Conservation (phyloP, 2,888 invertebrate genomes). For the Agrochola litura region DNA sequence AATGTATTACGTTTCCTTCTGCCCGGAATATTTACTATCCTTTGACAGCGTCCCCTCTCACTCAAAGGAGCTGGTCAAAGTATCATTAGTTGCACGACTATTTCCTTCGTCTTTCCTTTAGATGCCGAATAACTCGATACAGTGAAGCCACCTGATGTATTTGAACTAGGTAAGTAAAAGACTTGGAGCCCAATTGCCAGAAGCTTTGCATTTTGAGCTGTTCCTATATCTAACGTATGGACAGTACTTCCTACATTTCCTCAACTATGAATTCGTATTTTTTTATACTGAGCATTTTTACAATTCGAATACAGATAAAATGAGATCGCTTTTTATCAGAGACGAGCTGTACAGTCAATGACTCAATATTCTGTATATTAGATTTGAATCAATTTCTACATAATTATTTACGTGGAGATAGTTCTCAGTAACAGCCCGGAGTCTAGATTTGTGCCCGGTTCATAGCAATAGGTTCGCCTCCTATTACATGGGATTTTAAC, state of each 20-base stretch:
- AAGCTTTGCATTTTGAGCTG: conserved; percentile 14
- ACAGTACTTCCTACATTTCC: too few relatives aligned
- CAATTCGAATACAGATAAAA: not conserved
- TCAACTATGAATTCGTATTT: not conserved
- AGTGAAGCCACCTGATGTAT: conserved; percentile 14
- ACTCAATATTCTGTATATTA: not conserved
- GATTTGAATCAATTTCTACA: not conserved
- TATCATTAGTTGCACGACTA: conserved; percentile 19
- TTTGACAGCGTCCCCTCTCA: not conserved
- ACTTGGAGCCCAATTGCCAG: not conserved
- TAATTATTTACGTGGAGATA: not conserved
- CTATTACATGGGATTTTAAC: too few relatives aligned
- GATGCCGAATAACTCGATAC: conserved; percentile 12
- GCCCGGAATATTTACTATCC: not conserved
- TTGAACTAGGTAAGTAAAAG: conserved; percentile 11
- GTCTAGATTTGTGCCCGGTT: too few relatives aligned
- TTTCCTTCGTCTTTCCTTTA: conserved; percentile 24
- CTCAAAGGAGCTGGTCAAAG: conserved; percentile 24
- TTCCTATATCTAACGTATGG: too few relatives aligned
- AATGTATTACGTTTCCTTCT: conserved; percentile 33
- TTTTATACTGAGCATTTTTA: not conserved
- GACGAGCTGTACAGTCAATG: not conserved
- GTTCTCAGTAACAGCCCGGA: not conserved
- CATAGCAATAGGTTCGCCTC: too few relatives aligned
- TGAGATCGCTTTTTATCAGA: not conserved